phyloP scores from a whole-genome alignment of 1,140 invertebrate species.

The Cyrtorhinus lividipennis region DNA sequence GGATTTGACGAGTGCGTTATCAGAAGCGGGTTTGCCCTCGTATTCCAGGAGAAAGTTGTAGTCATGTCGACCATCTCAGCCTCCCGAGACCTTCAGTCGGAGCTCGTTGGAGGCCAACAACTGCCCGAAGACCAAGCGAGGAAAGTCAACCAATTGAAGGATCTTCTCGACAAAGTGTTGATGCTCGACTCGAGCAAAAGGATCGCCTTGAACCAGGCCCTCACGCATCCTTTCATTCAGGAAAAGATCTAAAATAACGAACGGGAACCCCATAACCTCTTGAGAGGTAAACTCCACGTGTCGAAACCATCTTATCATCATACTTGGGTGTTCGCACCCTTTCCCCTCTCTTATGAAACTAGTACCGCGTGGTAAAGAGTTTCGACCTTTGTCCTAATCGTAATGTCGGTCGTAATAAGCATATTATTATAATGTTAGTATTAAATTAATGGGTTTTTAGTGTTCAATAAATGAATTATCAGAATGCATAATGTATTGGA shows the following conservation, averaged over 20 bases:
- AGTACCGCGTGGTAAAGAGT: neutral
- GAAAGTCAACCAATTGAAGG: slow-evolving; percentile 84
- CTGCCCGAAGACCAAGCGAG: slow-evolving; percentile 76
- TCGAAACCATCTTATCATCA: neutral
- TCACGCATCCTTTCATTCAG: slow-evolving; percentile 93
- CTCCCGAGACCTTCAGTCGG: slow-evolving; percentile 66
- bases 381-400: neutral
- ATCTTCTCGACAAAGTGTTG: slow-evolving; percentile 85
- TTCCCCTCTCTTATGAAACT: no score
- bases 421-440: neutral
- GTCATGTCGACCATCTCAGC: slow-evolving; percentile 83
- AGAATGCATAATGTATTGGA: neutral
- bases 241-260: slow-evolving; percentile 70
- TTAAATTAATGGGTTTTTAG: neutral
- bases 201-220: slow-evolving; percentile 81
- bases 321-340: neutral
- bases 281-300: slow-evolving; percentile 6
- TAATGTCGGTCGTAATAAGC: neutral
- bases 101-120: slow-evolving; percentile 76
- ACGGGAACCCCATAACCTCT: no score
- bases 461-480: neutral
- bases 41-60: slow-evolving; percentile 89
- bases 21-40: no score
- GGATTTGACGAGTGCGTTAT: no score
- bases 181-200: slow-evolving; percentile 87